A percentile compares a stretch with the other conserved stretches of the same genome.
These are phyloP conservation scores for Saccopteryx leptura DNA, from an alignment of 2,113 vertebrate species.

Conservation along the genomic window DNA sequence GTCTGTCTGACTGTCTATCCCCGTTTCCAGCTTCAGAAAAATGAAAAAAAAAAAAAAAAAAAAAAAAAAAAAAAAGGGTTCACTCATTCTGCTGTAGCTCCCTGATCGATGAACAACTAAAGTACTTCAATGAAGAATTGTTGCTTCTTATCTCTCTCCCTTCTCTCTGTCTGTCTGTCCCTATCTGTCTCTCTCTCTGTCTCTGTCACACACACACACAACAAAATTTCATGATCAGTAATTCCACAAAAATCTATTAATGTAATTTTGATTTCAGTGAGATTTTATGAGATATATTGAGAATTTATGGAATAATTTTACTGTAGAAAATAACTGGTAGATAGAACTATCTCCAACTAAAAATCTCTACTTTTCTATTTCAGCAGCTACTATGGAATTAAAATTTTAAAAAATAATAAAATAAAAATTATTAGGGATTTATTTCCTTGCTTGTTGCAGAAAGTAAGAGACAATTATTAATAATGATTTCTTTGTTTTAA, in stretches of 20 bases:
- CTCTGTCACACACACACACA: too few relatives aligned
- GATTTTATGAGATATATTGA: constrained; percentile 30
- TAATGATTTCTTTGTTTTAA: constrained; percentile 85
- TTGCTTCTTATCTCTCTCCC: too few relatives aligned
- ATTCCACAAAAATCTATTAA: neutral
- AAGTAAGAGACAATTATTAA: constrained; percentile 81
- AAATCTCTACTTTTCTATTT: constrained; percentile 55
- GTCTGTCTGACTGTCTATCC: too few relatives aligned
- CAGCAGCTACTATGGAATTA: neutral
- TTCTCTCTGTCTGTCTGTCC: too few relatives aligned
- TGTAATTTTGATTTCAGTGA: constrained; percentile 23
- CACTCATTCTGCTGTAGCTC: too few relatives aligned
- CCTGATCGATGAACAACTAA: too few relatives aligned
- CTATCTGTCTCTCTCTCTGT: too few relatives aligned
- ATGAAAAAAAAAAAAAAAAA: too few relatives aligned
- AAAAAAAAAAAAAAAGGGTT: too few relatives aligned
- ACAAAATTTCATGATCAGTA: neutral
- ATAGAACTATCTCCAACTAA: neutral
- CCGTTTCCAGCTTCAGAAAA: too few relatives aligned
- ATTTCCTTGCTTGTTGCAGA: constrained; percentile 83
- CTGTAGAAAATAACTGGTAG: neutral
- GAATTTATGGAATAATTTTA: neutral
- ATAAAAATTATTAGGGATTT: constrained; percentile 50
- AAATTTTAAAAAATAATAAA: too few relatives aligned
- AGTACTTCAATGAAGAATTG: too few relatives aligned